Evolutionary conservation across 2,113 vertebrate genomes (phyloP).

Genomic region (Megalops atlanticus): DNA sequence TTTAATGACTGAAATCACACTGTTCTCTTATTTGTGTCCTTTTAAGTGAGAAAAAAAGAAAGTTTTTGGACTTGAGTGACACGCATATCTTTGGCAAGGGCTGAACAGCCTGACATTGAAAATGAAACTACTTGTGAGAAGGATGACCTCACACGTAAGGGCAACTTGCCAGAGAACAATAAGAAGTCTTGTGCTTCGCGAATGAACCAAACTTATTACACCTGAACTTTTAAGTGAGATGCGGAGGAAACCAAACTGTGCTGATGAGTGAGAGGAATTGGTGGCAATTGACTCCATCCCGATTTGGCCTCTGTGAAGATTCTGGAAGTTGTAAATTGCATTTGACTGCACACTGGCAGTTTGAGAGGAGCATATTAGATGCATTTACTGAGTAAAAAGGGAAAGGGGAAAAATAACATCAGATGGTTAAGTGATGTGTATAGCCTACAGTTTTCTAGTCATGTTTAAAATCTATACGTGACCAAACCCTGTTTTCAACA

Average conservation of each 20-base stretch:
- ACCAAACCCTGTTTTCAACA: neutral
- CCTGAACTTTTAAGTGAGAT: neutral
- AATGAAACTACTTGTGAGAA: conserved; percentile 20
- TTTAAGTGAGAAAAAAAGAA: neutral
- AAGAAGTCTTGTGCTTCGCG: conserved; percentile 23
- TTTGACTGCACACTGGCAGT: conserved; percentile 18
- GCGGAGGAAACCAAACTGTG: conserved; percentile 29
- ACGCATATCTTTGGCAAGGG: neutral
- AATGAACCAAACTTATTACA: conserved; percentile 26
- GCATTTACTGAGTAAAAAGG: conserved; percentile 25
- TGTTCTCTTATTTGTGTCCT: neutral
- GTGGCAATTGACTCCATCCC: conserved; percentile 29
- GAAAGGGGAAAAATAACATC: neutral
- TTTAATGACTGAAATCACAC: neutral
- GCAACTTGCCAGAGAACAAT: conserved; percentile 16
- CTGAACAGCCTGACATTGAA: conserved; percentile 13
- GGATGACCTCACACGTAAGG: conserved; percentile 7
- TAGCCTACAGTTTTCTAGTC: neutral
- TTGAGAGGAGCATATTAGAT: conserved; percentile 34
- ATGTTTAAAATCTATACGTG: neutral
- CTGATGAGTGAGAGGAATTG: conserved; percentile 18
- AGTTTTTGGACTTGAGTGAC: neutral
- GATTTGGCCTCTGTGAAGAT: conserved; percentile 18
- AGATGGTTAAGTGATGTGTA: neutral
- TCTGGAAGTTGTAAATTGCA: conserved; percentile 42